phyloP scores from a whole-genome alignment of 2,113 vertebrate genomes.

The Neotragus moschatus region DNA sequence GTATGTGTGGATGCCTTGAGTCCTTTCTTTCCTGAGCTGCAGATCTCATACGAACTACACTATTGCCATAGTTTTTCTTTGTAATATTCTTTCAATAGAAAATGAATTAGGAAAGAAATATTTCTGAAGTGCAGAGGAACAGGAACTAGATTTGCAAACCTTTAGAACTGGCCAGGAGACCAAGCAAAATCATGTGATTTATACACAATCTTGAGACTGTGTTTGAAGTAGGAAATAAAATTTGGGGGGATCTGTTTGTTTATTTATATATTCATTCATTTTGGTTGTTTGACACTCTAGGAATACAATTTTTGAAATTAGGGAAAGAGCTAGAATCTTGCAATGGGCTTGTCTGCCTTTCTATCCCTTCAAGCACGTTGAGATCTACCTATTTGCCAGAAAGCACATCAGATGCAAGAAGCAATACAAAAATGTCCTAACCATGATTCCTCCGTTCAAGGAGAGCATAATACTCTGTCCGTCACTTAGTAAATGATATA shows the following conservation, averaged over 20 bases:
- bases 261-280: neutral
- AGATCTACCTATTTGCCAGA: neutral
- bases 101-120: constrained; percentile 25
- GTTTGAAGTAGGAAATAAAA: neutral
- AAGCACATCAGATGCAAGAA: neutral
- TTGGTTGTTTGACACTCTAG: neutral
- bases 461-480: neutral
- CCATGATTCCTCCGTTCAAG: neutral
- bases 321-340: neutral
- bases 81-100: neutral
- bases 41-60: neutral
- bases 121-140: neutral
- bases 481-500: neutral
- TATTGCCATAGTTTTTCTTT: neutral
- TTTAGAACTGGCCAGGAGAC: neutral
- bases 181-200: neutral
- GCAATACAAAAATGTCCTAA: neutral
- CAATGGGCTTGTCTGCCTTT: neutral
- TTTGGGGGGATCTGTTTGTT: neutral
- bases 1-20: neutral
- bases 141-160: neutral
- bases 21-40: constrained; percentile 6
- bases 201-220: neutral
- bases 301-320: neutral
- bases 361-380: neutral